phyloP scores from a whole-genome alignment of 1,140 invertebrate genomes.

The Oedothorax gibbosus region DNA sequence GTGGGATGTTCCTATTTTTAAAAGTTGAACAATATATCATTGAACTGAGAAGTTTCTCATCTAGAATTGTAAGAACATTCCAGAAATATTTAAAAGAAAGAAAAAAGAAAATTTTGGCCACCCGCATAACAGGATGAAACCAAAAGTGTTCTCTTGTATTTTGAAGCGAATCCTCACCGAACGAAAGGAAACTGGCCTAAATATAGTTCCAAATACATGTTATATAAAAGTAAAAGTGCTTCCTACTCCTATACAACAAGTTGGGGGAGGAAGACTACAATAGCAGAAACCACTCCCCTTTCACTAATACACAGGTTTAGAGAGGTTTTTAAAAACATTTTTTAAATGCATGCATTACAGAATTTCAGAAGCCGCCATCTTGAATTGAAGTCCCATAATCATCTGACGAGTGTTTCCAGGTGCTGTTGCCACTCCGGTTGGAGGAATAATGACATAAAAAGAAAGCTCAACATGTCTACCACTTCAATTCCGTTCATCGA shows the following conservation, averaged over 20 bases:
- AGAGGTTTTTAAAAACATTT: slow-evolving; percentile 28
- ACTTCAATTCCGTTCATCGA: not conserved
- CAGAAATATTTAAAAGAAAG: too few relatives aligned
- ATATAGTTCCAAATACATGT: not conserved
- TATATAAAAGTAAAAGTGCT: not conserved
- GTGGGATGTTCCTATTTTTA: too few relatives aligned
- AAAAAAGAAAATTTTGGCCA: too few relatives aligned
- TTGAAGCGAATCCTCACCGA: too few relatives aligned
- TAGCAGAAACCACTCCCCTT: slow-evolving; percentile 3
- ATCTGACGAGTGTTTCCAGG: slow-evolving; percentile 45
- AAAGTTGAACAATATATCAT: too few relatives aligned
- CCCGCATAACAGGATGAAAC: too few relatives aligned
- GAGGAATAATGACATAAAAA: slow-evolving; percentile 20
- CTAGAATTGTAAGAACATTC: too few relatives aligned
- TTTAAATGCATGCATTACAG: slow-evolving; percentile 5
- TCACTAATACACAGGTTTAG: not conserved
- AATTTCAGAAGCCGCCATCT: slow-evolving; percentile 32
- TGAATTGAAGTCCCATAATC: slow-evolving; percentile 19
- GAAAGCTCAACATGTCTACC: not conserved
- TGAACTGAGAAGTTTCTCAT: too few relatives aligned
- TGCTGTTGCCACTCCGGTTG: slow-evolving; percentile 34
- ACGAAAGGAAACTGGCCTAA: too few relatives aligned
- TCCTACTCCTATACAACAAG: slow-evolving; percentile 1
- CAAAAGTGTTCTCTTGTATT: too few relatives aligned
- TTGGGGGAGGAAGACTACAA: slow-evolving; percentile 33